A percentile compares a stretch with the other conserved stretches of the same genome.
phyloP scores from a whole-genome alignment of 2,113 vertebrate species.

The Canis aureus region DNA sequence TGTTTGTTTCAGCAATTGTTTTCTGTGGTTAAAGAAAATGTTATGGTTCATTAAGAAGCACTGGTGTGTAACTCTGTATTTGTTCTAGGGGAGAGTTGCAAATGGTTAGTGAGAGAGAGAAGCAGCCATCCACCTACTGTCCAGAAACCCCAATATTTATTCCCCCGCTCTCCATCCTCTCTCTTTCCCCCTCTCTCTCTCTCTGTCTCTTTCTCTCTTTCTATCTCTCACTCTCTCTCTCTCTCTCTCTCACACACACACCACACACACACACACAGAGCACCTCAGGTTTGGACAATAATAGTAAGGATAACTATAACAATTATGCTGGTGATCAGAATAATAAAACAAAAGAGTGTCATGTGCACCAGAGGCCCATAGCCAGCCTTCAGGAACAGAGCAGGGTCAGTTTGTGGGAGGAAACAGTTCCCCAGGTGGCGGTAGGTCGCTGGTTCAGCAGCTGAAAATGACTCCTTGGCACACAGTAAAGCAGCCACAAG shows the following conservation, averaged over 20 bases:
- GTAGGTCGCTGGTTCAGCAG: neutral
- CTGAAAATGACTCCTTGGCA: neutral
- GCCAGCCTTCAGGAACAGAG: slow-evolving; percentile 60
- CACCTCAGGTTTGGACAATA: neutral
- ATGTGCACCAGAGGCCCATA: slow-evolving; percentile 34
- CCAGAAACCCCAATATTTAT: neutral
- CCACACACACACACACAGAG: neutral
- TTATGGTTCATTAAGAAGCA: slow-evolving; percentile 46
- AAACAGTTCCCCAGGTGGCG: slow-evolving; percentile 51
- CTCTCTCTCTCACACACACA: neutral
- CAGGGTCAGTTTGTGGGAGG: neutral
- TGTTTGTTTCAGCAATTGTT: slow-evolving; percentile 45
- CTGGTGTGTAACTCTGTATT: neutral
- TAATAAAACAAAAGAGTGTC: neutral
- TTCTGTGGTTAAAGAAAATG: slow-evolving; percentile 62
- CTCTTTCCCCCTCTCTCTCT: no score
- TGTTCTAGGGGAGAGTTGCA: neutral
- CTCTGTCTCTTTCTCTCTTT: no score
- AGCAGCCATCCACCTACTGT: neutral
- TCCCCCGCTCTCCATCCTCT: no score
- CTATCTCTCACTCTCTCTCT: neutral
- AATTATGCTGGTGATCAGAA: neutral
- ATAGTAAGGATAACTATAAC: neutral
- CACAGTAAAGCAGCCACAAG: neutral
- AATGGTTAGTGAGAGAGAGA: neutral